These are phyloP conservation scores for Gastrophryne carolinensis DNA, from an alignment of 2,797 vertebrate species.

Conservation along the genomic window DNA sequence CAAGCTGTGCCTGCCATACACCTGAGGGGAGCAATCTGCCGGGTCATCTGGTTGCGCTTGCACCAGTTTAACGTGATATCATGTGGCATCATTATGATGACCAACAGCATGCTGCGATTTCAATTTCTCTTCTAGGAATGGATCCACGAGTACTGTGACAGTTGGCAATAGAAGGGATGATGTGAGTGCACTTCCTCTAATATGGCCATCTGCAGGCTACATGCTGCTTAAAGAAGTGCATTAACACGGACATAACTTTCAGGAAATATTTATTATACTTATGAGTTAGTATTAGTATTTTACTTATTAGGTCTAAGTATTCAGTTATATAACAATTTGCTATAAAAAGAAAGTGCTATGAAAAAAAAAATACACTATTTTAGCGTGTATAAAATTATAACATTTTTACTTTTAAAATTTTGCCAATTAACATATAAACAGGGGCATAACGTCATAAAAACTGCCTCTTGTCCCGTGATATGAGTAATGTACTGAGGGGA, in stretches of 20 bases:
- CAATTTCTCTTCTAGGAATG: conserved; percentile 43
- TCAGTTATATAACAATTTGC: too few species aligned
- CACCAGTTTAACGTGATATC: conserved; percentile 52
- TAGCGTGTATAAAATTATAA: too few species aligned
- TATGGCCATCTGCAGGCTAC: conserved; percentile 26
- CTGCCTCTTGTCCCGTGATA: too few species aligned
- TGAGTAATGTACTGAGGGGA: too few species aligned
- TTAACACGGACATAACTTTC: not conserved
- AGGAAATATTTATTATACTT: too few species aligned
- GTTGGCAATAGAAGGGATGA: conserved; percentile 19
- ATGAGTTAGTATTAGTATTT: too few species aligned
- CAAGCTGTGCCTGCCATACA: conserved; percentile 62
- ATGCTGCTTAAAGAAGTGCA: not conserved
- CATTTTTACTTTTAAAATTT: too few species aligned
- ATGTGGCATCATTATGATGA: conserved; percentile 30
- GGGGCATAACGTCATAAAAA: too few species aligned
- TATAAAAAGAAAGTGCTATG: too few species aligned
- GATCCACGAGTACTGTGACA: conserved; percentile 34
- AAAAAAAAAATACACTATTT: too few species aligned
- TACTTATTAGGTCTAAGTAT: too few species aligned
- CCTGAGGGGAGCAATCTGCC: conserved; percentile 67
- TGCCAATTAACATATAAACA: too few species aligned
- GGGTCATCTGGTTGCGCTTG: conserved; percentile 61
- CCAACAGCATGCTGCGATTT: conserved; percentile 42
- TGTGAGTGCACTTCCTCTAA: conserved; percentile 3